A percentile compares a stretch with the other conserved stretches of the same genome.
These are phyloP conservation scores for Cheilosia soror DNA, from an alignment of 2,888 invertebrate species.

Conservation along the genomic window DNA sequence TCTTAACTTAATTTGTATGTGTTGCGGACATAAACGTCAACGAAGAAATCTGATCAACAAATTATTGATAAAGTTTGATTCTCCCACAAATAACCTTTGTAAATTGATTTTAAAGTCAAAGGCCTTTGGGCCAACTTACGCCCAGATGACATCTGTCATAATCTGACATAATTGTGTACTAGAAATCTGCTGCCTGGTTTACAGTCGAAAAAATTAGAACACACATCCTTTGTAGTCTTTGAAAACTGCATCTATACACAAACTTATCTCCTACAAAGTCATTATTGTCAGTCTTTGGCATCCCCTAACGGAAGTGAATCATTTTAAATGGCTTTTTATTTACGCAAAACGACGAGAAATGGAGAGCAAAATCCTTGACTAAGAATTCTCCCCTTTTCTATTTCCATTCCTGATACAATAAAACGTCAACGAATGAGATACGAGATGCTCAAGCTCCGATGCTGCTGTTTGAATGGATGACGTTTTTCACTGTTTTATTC, in stretches of 20 bases:
- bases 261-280: not conserved
- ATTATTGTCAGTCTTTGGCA: constrained; percentile 16
- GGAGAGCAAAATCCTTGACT: constrained; percentile 3
- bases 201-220: constrained; percentile 22
- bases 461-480: not conserved
- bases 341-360: constrained; percentile 8
- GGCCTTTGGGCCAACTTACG: too few species aligned
- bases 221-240: constrained; percentile 3
- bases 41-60: too few species aligned
- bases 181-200: not conserved
- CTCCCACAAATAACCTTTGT: too few species aligned
- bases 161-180: not conserved
- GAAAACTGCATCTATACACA: not conserved
- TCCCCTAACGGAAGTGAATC: constrained; percentile 39
- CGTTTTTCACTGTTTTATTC: constrained; percentile 2
- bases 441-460: not conserved
- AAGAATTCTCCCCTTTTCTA: not conserved
- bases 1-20: too few species aligned
- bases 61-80: too few species aligned
- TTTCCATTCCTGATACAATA: constrained; percentile 13
- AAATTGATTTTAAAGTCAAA: too few species aligned
- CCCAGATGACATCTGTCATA: not conserved
- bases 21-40: too few species aligned
- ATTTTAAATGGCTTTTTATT: constrained; percentile 29
- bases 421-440: constrained; percentile 11